A percentile compares a stretch with the other conserved stretches of the same genome.
These are phyloP conservation scores for Oryzias sinensis DNA, from an alignment of 2,797 vertebrate species.

Conservation along the genomic window DNA sequence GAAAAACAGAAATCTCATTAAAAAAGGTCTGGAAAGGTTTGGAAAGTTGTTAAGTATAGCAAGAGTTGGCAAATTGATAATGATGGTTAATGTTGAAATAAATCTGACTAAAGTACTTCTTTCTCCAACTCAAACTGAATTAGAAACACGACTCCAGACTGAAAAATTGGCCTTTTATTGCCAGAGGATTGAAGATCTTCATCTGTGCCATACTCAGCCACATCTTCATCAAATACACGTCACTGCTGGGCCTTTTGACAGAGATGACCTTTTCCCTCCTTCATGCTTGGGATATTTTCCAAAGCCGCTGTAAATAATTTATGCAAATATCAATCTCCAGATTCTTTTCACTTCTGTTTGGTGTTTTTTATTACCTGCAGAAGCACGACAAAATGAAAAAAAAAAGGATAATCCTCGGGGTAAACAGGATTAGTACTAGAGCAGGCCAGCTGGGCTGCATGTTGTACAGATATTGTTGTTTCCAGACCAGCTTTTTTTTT, in stretches of 20 bases:
- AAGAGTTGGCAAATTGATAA: no score
- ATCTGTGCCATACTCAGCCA: constrained; percentile 16
- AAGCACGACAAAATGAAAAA: neutral
- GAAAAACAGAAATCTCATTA: no score
- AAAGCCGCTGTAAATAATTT: constrained; percentile 6
- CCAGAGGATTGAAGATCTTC: constrained; percentile 34
- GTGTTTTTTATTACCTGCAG: neutral
- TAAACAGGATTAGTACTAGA: no score
- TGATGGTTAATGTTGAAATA: neutral
- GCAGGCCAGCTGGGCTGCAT: no score
- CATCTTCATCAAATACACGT: constrained; percentile 21
- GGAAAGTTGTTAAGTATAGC: no score
- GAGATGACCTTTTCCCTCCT: constrained; percentile 53
- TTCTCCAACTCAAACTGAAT: constrained; percentile 33
- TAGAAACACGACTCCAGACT: constrained; percentile 29
- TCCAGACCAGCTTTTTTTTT: neutral
- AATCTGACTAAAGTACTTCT: constrained; percentile 10
- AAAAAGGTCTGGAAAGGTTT: no score
- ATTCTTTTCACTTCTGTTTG: neutral
- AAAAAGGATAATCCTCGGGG: no score
- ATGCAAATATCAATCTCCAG: neutral
- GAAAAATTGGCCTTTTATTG: constrained; percentile 54
- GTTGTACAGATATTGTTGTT: no score
- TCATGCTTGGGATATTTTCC: constrained; percentile 17
- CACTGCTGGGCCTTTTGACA: constrained; percentile 35